These are phyloP conservation scores for Stichopus horrens DNA, from an alignment of 53 echinoderm and acorn worm species.

Conservation along the genomic window DNA sequence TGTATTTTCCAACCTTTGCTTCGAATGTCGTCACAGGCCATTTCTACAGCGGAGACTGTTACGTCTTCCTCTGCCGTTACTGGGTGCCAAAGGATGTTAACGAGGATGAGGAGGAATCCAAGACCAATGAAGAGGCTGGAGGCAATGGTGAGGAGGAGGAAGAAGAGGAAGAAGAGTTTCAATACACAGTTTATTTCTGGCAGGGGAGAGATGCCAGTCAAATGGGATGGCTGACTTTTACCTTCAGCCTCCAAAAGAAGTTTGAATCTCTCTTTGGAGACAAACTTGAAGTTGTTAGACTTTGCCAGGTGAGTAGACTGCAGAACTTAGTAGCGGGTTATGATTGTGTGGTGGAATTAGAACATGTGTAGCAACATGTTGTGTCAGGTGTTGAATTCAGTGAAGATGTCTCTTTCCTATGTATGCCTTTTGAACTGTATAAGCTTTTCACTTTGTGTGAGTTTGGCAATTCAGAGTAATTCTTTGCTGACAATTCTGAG, in stretches of 20 bases:
- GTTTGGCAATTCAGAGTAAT: not conserved
- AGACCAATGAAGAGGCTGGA: conserved; percentile 39
- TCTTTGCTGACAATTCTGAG: not conserved
- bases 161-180: conserved; percentile 85
- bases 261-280: conserved; percentile 97
- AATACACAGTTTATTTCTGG: conserved; percentile 98
- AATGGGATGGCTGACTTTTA: conserved; percentile 98
- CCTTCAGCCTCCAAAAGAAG: conserved; percentile 98
- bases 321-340: not conserved
- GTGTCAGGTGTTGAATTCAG: too few species aligned
- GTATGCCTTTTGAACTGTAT: too few species aligned
- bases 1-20: too few species aligned
- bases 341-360: too few species aligned
- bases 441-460: conserved; percentile 32
- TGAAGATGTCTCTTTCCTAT: too few species aligned
- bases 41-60: conserved; percentile 93
- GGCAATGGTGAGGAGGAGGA: conserved; percentile 57
- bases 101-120: conserved; percentile 59
- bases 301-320: conserved; percentile 70
- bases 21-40: conserved; percentile 58
- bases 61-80: conserved; percentile 97
- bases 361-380: too few species aligned
- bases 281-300: conserved; percentile 92
- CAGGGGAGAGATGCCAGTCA: conserved; percentile 90
- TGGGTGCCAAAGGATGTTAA: conserved; percentile 87